These are phyloP conservation scores for Chaetorhynchus papuensis DNA, from an alignment of 2,113 vertebrate species.

Conservation along the genomic window DNA sequence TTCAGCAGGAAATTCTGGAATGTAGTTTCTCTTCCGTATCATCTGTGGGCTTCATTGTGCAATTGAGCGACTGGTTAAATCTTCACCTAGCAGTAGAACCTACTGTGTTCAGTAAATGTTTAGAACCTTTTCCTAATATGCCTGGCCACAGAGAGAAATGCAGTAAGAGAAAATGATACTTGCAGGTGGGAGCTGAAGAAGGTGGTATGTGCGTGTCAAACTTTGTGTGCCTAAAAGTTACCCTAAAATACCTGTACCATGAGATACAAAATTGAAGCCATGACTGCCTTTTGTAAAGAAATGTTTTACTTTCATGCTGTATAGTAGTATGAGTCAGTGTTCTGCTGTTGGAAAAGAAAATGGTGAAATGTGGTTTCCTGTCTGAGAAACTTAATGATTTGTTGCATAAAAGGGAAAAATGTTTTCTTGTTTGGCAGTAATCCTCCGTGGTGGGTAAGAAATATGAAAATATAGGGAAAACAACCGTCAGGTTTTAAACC, in stretches of 20 bases:
- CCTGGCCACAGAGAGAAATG: neutral
- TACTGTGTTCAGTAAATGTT: neutral
- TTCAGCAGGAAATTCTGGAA: constrained; percentile 9
- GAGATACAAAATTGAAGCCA: neutral
- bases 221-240: neutral
- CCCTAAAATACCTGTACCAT: neutral
- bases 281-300: constrained; percentile 2
- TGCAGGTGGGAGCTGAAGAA: neutral
- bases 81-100: neutral
- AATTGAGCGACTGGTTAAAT: neutral
- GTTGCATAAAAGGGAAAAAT: neutral
- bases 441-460: neutral
- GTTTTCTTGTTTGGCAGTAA: neutral
- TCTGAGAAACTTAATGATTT: neutral
- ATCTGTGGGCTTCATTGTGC: neutral
- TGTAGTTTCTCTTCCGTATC: neutral
- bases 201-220: neutral
- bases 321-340: neutral
- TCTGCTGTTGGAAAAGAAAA: neutral
- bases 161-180: neutral
- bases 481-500: neutral
- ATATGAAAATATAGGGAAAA: neutral
- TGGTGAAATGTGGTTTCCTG: neutral
- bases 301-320: neutral
- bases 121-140: neutral